These are phyloP conservation scores for Lasioglossum oenotherae DNA, from an alignment of 2,888 invertebrate genomes.

Conservation along the genomic window DNA sequence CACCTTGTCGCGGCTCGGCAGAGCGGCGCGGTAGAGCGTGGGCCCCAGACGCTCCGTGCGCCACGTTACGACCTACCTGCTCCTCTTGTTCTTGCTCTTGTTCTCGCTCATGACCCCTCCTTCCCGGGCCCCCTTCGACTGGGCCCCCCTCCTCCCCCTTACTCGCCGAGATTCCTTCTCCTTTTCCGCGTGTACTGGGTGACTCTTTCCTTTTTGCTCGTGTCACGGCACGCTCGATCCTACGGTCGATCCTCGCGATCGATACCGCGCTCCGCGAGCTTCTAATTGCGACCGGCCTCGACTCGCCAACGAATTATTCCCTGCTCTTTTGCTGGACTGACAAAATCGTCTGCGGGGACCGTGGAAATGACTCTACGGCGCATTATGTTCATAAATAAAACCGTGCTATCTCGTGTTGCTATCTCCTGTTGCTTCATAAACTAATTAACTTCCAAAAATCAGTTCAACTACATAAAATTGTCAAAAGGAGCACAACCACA, in stretches of 20 bases:
- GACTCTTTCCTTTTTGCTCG: conserved; percentile 41
- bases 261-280: neutral
- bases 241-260: conserved; percentile 3
- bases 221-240: neutral
- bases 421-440: no score
- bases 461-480: no score
- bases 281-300: neutral
- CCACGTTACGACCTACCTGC: conserved; percentile 78
- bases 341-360: neutral
- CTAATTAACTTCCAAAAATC: no score
- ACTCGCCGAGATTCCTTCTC: conserved; percentile 27
- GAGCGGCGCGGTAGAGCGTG: conserved; percentile 78
- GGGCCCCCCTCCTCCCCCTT: neutral
- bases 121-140: neutral
- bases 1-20: conserved; percentile 78
- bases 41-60: conserved; percentile 77
- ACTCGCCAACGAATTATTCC: neutral
- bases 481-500: no score
- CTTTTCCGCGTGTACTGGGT: conserved; percentile 56
- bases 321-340: neutral
- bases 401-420: no score
- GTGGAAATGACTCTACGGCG: neutral
- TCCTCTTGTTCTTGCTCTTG: conserved; percentile 75
- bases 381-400: no score
- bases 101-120: conserved; percentile 69